These are phyloP conservation scores for Sussaba pulchella DNA, from an alignment of 2,888 invertebrate species.

Conservation along the genomic window DNA sequence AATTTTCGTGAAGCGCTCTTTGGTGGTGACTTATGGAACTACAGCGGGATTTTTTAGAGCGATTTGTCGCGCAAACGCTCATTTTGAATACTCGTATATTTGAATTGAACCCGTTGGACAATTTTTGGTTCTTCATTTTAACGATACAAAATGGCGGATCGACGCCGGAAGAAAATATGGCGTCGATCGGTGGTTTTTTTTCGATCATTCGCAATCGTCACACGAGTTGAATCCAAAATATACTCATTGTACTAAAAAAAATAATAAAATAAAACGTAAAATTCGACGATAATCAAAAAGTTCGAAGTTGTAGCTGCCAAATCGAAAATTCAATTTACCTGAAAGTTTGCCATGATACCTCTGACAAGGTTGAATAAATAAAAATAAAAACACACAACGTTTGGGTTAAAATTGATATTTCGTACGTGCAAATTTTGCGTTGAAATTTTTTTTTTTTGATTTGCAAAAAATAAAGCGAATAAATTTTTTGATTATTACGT, in stretches of 20 bases:
- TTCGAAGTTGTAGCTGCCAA: background rate
- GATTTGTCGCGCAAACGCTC: too few species aligned
- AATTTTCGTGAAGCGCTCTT: background rate
- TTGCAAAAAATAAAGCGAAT: background rate
- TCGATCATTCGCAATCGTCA: too few species aligned
- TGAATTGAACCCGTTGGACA: too few species aligned
- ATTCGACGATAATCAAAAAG: background rate
- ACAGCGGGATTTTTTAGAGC: background rate
- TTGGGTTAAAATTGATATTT: constrained; percentile 15
- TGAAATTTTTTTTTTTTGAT: background rate
- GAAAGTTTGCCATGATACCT: constrained; percentile 84
- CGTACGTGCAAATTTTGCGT: constrained; percentile 9
- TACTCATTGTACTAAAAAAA: too few species aligned
- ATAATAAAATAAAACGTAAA: too few species aligned
- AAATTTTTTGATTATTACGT: background rate
- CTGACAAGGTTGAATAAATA: constrained; percentile 73
- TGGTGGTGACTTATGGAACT: constrained; percentile 7
- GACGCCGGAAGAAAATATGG: too few species aligned
- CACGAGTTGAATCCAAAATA: too few species aligned
- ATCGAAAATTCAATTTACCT: constrained; percentile 75
- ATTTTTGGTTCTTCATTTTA: too few species aligned
- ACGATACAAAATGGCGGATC: background rate
- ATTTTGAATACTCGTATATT: too few species aligned
- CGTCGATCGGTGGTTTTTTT: too few species aligned
- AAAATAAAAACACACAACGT: too few species aligned